phyloP scores from a whole-genome alignment of 2,113 vertebrate species.

The Oophaga pumilio region DNA sequence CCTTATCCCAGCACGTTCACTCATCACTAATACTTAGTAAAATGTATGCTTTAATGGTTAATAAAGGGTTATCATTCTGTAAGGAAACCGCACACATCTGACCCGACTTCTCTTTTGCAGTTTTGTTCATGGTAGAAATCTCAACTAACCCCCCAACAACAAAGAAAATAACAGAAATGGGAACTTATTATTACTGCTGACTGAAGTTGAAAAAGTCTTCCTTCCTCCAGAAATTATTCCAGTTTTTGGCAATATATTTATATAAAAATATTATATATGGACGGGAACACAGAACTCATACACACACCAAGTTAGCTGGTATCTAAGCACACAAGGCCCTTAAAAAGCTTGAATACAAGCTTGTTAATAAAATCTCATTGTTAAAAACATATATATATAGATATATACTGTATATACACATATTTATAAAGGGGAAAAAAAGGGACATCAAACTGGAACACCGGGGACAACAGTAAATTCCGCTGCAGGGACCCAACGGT shows the following conservation, averaged over 20 bases:
- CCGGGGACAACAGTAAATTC: neutral
- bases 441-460: neutral
- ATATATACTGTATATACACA: neutral
- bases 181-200: too few species aligned
- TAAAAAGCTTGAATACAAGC: conserved; percentile 34
- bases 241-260: neutral
- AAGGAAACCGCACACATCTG: neutral
- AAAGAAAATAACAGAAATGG: neutral
- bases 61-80: too few species aligned
- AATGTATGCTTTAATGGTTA: too few species aligned
- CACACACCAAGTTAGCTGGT: neutral
- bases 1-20: too few species aligned
- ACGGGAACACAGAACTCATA: neutral
- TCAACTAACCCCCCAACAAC: neutral
- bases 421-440: neutral
- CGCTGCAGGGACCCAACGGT: neutral
- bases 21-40: too few species aligned
- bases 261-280: neutral
- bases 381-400: neutral
- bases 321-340: neutral
- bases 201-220: too few species aligned
- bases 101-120: neutral
- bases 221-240: too few species aligned
- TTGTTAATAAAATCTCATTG: neutral
- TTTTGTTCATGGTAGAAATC: neutral